Evolutionary conservation across 2,113 vertebrate species (phyloP).

Genomic region (rabbit (Oryctolagus cuniculus)): mOryCun1.1 NC_091444.1:1668001-1668500

Average conservation of each 20-base stretch:
- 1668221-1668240: background rate
- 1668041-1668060: background rate
- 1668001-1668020: background rate
- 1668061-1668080: slow-evolving; percentile 19
- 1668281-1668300: background rate
- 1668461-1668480: too few relatives aligned
- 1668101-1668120: slow-evolving; percentile 34
- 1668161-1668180: too few relatives aligned
- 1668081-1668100: background rate
- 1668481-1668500: too few relatives aligned
- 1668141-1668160: background rate
- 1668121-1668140: background rate
- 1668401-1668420: background rate
- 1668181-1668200: background rate
- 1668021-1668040: background rate
- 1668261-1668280: background rate
- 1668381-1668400: background rate
- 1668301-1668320: slow-evolving; percentile 7
- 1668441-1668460: too few relatives aligned
- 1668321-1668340: background rate
- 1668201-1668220: background rate
- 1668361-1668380: background rate
- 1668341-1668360: background rate
- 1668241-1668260: background rate
- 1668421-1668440: background rate